These are phyloP conservation scores for Drosophila bocqueti DNA, from an alignment of 1,140 invertebrate genomes.

Conservation along the genomic window DNA sequence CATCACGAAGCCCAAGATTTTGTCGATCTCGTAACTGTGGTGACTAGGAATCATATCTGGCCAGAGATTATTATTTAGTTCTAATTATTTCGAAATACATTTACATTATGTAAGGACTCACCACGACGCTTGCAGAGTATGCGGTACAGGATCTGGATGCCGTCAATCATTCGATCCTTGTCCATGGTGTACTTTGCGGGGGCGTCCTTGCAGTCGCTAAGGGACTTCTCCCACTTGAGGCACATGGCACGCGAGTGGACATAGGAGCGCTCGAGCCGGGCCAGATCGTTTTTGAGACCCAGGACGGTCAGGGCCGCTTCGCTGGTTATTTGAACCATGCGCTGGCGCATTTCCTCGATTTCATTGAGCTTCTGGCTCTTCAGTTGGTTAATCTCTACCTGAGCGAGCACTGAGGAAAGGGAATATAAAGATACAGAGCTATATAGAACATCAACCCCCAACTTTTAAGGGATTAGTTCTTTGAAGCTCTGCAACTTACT, in stretches of 20 bases:
- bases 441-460: too few relatives aligned
- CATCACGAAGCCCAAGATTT: constrained; percentile 44
- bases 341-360: constrained; percentile 63
- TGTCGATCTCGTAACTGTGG: constrained; percentile 47
- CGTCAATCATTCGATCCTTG: constrained; percentile 67
- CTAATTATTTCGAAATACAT: background rate
- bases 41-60: constrained; percentile 37
- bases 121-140: constrained; percentile 65
- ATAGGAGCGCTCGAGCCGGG: constrained; percentile 67
- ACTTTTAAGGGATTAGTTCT: too few relatives aligned
- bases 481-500: constrained; percentile 45
- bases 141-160: constrained; percentile 58
- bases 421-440: too few relatives aligned
- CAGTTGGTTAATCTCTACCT: constrained; percentile 67
- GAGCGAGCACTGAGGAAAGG: constrained; percentile 63
- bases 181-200: constrained; percentile 49
- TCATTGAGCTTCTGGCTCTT: constrained; percentile 59
- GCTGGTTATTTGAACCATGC: constrained; percentile 68
- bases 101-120: background rate
- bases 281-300: constrained; percentile 75
- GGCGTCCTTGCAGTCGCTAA: constrained; percentile 62
- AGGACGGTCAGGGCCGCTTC: constrained; percentile 68
- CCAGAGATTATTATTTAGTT: background rate
- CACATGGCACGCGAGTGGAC: constrained; percentile 55
- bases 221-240: constrained; percentile 73